phyloP scores from a whole-genome alignment of 2,797 vertebrate genomes.

The Sebastes kiyomatsui region DNA sequence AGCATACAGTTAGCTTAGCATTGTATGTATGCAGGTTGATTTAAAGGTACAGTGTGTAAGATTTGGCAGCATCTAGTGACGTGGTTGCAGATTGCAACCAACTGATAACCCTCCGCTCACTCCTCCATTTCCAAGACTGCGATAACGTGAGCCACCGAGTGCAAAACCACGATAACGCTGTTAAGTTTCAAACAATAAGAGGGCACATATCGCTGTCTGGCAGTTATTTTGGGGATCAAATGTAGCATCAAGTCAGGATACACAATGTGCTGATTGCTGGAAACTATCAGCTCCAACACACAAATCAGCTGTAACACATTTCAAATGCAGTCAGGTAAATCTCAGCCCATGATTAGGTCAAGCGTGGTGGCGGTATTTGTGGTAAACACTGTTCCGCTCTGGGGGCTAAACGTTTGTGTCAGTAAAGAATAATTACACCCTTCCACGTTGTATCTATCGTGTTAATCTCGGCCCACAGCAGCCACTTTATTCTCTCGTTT shows the following conservation, averaged over 20 bases:
- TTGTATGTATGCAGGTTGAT: neutral
- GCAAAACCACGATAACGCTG: too few species aligned
- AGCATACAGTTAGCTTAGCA: neutral
- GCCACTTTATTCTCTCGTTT: constrained; percentile 91
- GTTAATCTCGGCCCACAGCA: constrained; percentile 85
- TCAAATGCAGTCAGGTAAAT: constrained; percentile 78
- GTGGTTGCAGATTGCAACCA: too few species aligned
- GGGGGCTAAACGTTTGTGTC: constrained; percentile 78
- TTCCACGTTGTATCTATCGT: constrained; percentile 81
- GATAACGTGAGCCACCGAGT: too few species aligned
- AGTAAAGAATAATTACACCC: constrained; percentile 89
- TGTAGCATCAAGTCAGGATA: neutral
- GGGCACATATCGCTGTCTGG: neutral
- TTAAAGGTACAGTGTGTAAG: neutral
- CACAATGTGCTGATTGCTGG: constrained; percentile 18
- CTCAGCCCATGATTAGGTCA: constrained; percentile 76
- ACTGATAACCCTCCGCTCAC: too few species aligned
- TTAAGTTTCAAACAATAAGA: neutral
- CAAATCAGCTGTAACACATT: constrained; percentile 66
- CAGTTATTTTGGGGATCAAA: neutral
- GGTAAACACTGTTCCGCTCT: constrained; percentile 80
- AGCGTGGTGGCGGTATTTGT: constrained; percentile 77
- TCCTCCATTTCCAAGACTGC: too few species aligned
- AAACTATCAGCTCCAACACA: constrained; percentile 46
- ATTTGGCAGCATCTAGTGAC: too few species aligned